Conservation (phyloP, 2,888 invertebrate species). For the Diaperis boleti region DNA sequence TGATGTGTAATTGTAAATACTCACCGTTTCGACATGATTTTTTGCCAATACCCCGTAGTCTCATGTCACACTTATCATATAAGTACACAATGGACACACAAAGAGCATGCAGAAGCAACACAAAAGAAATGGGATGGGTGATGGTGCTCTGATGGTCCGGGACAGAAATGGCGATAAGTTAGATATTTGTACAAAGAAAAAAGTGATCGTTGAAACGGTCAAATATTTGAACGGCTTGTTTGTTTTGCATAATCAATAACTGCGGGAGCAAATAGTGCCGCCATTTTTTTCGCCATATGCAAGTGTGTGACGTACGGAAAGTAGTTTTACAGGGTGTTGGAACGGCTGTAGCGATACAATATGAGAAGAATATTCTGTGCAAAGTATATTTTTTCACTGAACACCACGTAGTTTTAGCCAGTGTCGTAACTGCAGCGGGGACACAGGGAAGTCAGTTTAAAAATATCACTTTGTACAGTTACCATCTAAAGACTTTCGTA, state of each 20-base stretch:
- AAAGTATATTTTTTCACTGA: no score
- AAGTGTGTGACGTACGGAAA: no score
- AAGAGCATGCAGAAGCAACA: conserved; percentile 13
- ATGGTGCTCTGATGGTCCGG: background rate
- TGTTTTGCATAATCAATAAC: conserved; percentile 23
- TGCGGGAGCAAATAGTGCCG: background rate
- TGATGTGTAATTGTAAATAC: conserved; percentile 54
- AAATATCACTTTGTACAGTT: no score
- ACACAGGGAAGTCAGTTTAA: no score
- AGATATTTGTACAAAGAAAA: background rate
- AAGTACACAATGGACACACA: conserved; percentile 25
- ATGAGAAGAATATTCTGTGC: no score
- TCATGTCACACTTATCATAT: conserved; percentile 58
- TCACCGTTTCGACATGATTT: conserved; percentile 61
- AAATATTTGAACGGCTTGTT: conserved; percentile 19
- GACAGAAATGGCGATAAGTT: background rate
- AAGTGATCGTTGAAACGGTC: conserved; percentile 7
- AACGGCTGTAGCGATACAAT: no score
- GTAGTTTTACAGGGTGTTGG: no score
- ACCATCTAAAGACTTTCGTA: no score
- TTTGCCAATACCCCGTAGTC: conserved; percentile 62
- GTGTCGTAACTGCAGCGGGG: no score
- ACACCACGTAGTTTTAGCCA: no score
- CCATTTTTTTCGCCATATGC: conserved; percentile 6
- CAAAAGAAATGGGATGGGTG: background rate